These are phyloP conservation scores for Allobates femoralis DNA, from an alignment of 2,797 vertebrate genomes.

Conservation along the genomic window DNA sequence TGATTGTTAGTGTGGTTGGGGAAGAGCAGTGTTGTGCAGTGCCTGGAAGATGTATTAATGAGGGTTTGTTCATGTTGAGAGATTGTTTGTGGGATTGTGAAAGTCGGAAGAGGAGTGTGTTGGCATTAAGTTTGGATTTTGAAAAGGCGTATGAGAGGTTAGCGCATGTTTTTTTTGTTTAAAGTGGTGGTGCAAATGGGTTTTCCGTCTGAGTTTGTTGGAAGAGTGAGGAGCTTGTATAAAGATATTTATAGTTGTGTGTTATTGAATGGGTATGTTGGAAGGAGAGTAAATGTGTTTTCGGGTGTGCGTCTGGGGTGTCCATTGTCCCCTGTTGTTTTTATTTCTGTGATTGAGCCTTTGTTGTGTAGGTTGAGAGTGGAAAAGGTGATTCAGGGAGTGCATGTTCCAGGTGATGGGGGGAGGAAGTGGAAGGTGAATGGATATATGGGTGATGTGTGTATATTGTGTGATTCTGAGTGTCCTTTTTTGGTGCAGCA, in stretches of 20 bases:
- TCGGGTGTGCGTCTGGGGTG: background rate
- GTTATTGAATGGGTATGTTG: no score
- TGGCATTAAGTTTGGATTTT: no score
- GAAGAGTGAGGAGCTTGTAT: no score
- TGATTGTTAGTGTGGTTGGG: background rate
- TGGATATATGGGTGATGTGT: no score
- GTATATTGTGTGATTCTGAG: no score
- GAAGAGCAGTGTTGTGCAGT: constrained; percentile 1
- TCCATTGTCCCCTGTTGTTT: background rate
- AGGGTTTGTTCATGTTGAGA: background rate
- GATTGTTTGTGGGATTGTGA: background rate
- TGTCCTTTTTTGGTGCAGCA: background rate
- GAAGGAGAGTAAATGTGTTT: no score
- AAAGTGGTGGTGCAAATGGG: no score
- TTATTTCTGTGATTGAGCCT: no score
- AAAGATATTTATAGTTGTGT: no score
- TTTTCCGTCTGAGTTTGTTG: no score
- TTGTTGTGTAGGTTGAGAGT: background rate
- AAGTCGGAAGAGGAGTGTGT: background rate
- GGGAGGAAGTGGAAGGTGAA: background rate
- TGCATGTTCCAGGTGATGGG: background rate
- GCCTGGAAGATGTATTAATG: background rate
- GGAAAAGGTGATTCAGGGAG: background rate
- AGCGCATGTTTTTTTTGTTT: no score
- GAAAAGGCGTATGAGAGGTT: no score